Conservation (phyloP, 2,113 vertebrate genomes). For the Rallus limicola region DNA sequence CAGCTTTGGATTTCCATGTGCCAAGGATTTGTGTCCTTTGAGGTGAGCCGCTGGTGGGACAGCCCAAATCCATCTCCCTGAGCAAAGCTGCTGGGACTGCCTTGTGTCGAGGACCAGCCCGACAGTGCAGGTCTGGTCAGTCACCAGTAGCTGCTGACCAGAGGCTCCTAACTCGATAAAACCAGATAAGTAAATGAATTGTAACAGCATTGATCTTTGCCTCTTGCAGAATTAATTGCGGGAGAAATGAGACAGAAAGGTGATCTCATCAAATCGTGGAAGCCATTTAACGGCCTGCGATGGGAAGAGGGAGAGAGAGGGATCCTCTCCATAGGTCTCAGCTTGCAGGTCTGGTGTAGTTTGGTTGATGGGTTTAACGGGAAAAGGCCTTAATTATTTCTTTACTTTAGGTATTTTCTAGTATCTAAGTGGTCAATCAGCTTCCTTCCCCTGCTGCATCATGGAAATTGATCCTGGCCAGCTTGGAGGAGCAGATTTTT, state of each 20-base stretch:
- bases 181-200: slow-evolving; percentile 9
- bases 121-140: accelerated
- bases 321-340: neutral
- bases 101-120: accelerated
- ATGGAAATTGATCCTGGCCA: neutral
- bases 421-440: neutral
- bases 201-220: neutral
- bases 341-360: neutral
- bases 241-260: slow-evolving; percentile 2
- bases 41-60: neutral
- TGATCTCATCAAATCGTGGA: slow-evolving; percentile 20
- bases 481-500: neutral
- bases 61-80: accelerated
- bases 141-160: neutral
- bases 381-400: slow-evolving; percentile 24
- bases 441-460: slow-evolving; percentile 11
- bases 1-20: neutral
- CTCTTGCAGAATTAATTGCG: slow-evolving; percentile 23
- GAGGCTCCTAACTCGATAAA: neutral
- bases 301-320: neutral
- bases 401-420: neutral
- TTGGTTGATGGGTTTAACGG: slow-evolving; percentile 33
- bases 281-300: neutral
- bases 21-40: neutral
- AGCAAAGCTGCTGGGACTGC: neutral